Conservation (phyloP, 2,888 invertebrate genomes). For the Thymelicus acteon region DNA sequence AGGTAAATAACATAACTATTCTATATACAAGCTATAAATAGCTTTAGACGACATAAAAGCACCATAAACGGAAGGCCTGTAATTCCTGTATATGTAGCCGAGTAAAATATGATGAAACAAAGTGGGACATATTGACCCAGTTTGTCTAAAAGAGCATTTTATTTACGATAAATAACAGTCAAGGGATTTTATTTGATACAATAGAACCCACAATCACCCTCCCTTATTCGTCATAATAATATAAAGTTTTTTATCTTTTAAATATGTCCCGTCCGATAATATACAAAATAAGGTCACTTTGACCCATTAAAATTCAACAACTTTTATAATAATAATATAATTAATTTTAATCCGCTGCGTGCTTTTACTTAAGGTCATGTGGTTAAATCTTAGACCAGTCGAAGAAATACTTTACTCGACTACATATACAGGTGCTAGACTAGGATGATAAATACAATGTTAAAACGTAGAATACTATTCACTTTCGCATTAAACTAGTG, state of each 20-base stretch:
- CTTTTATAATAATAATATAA: too few relatives aligned
- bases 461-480: constrained; percentile 34
- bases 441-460: constrained; percentile 24
- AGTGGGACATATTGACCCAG: not conserved
- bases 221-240: too few relatives aligned
- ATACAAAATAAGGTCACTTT: too few relatives aligned
- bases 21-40: constrained; percentile 40
- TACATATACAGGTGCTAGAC: constrained; percentile 29
- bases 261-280: too few relatives aligned
- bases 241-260: too few relatives aligned
- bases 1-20: constrained; percentile 29
- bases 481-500: constrained; percentile 35
- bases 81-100: constrained; percentile 20
- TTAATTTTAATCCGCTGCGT: too few relatives aligned
- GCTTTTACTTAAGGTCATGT: not conserved
- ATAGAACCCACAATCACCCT: too few relatives aligned
- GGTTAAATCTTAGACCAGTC: not conserved
- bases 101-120: not conserved
- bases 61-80: constrained; percentile 25
- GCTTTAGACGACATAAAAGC: constrained; percentile 19
- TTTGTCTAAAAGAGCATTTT: too few relatives aligned
- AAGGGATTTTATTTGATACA: too few relatives aligned
- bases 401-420: constrained; percentile 10
- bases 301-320: too few relatives aligned
- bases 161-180: too few relatives aligned